Evolutionary conservation across 2,113 vertebrate species (phyloP).

Genomic region (Triplophysa dalaica): DNA sequence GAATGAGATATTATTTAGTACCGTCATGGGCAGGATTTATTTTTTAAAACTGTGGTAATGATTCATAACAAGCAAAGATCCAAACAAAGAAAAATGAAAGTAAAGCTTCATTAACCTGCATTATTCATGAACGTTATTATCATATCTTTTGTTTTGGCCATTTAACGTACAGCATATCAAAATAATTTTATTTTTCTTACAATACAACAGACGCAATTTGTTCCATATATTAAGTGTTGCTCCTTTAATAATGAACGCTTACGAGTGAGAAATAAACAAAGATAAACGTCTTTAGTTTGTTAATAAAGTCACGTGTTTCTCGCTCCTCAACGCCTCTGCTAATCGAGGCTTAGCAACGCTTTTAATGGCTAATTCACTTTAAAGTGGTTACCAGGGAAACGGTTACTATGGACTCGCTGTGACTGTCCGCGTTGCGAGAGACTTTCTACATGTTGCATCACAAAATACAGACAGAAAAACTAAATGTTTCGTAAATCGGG

Average conservation of each 20-base stretch:
- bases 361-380: slow-evolving; percentile 51
- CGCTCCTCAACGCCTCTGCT: neutral
- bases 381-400: slow-evolving; percentile 55
- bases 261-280: neutral
- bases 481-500: no score
- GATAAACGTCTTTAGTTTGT: neutral
- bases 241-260: neutral
- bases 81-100: neutral
- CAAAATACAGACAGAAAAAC: neutral
- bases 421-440: slow-evolving; percentile 39
- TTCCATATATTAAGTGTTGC: no score
- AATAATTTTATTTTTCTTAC: no score
- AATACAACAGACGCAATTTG: no score
- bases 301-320: slow-evolving; percentile 3
- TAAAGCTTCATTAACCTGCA: no score
- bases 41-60: no score
- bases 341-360: slow-evolving; percentile 33
- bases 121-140: no score
- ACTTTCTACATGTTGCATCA: slow-evolving; percentile 38
- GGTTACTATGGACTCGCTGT: slow-evolving; percentile 46
- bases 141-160: no score
- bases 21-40: neutral
- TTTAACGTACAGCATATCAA: no score
- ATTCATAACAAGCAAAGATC: no score
- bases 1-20: neutral